Base-by-base conservation (phyloP, 1,140 invertebrate species). In the Thereuonema tuberculata region DNA sequence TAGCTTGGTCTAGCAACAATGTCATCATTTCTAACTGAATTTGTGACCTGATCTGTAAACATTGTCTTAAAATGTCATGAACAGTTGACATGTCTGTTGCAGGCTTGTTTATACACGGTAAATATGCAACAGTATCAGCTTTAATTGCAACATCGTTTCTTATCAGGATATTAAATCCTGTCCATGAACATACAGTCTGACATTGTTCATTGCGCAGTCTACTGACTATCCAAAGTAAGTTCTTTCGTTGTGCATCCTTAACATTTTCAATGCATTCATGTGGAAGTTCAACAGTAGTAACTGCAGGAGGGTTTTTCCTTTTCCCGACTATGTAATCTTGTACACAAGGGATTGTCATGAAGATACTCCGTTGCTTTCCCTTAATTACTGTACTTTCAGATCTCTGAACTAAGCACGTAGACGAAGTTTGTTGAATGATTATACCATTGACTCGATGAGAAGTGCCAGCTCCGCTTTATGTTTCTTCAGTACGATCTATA, bases 361-460 rank as follows among this genome's bases (percentile, higher is more conserved):
- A 17, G 17, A 50, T 17, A 20, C 23, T 17, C 21, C 48, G 17
- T 50, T 50, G 48, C 48, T 50, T 50, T 50, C 17, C 23, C 48
- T 50, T 50, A 9, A 12, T 27, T 47, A 58, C 9, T 27, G 12
- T 28, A 60, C 21, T 3, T 28, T 5, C 53, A 21, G 46, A 15
- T 14, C 55, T 60, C 5, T 46, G 26, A 25, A 27, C 54, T 21
- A 31, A 28, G 20, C 17, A 25, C 17, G 52, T 21, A 23, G n/a
- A 24, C 21, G 52, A 55, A 63, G 25, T 20, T 54, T 48, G 53
- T 43, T 64, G 65, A 31, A 66, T 50, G 28, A 53, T 52, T 25
- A 68, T 69, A 1, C 62, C 68, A 67, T 67, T 68, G 3, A 67
- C 63, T 27, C 62, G 25, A 49, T 68, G 65, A 37, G 66, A 64